A percentile compares a stretch with the other conserved stretches of the same genome.
These are phyloP conservation scores for Ichneumoninae sp. DNA, from an alignment of 2,888 invertebrate species.

Conservation along the genomic window DNA sequence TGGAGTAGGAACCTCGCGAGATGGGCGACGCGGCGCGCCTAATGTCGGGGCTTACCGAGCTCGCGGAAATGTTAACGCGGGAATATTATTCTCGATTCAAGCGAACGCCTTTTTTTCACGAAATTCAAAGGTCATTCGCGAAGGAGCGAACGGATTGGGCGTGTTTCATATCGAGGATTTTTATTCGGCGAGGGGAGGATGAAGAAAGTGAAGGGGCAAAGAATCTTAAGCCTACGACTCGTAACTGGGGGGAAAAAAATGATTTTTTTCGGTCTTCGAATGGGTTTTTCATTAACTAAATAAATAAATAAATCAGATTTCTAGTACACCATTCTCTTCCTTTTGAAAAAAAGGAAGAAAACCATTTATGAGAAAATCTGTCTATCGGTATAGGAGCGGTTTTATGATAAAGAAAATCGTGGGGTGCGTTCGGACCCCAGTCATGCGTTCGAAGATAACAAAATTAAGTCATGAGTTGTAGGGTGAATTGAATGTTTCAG, in stretches of 20 bases:
- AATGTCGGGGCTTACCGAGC: neutral
- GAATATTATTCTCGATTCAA: no score
- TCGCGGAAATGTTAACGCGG: neutral
- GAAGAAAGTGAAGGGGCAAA: neutral
- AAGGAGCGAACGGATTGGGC: neutral
- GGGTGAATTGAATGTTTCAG: neutral
- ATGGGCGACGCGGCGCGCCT: neutral
- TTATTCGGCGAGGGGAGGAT: neutral
- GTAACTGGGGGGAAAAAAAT: no score
- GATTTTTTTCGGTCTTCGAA: no score
- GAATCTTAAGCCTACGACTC: neutral
- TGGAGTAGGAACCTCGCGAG: conserved; percentile 30
- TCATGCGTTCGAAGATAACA: no score
- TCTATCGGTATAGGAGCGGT: no score
- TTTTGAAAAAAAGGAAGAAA: no score
- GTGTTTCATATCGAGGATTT: neutral
- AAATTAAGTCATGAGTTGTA: neutral
- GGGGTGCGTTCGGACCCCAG: no score
- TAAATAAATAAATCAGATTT: neutral
- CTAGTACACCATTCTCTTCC: no score
- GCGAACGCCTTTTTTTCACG: no score
- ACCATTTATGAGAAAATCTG: no score
- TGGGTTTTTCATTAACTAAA: no score
- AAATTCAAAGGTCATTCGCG: neutral
- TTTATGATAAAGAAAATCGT: no score